phyloP scores from a whole-genome alignment of 1,140 invertebrate species.

The roundworm (Caenorhabditis elegans) region WBcel235 BX284602.5:13017001-13017500 shows the following conservation, averaged over 20 bases:
- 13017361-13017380: slow-evolving; percentile 69
- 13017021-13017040: no score
- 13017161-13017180: no score
- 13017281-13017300: slow-evolving; percentile 64
- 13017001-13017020: no score
- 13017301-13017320: slow-evolving; percentile 66
- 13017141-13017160: no score
- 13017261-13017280: slow-evolving; percentile 63
- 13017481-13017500: slow-evolving; percentile 66
- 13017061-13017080: no score
- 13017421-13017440: not conserved
- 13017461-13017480: slow-evolving; percentile 53
- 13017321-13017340: slow-evolving; percentile 64
- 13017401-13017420: slow-evolving; percentile 74
- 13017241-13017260: not conserved
- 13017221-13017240: no score
- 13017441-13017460: not conserved
- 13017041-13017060: no score
- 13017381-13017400: slow-evolving; percentile 79
- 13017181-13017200: no score
- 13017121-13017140: no score
- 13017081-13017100: no score
- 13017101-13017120: no score
- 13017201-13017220: no score
- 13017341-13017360: slow-evolving; percentile 65